phyloP scores from a whole-genome alignment of 2,888 invertebrate species.

The Agrotis segetum region DNA sequence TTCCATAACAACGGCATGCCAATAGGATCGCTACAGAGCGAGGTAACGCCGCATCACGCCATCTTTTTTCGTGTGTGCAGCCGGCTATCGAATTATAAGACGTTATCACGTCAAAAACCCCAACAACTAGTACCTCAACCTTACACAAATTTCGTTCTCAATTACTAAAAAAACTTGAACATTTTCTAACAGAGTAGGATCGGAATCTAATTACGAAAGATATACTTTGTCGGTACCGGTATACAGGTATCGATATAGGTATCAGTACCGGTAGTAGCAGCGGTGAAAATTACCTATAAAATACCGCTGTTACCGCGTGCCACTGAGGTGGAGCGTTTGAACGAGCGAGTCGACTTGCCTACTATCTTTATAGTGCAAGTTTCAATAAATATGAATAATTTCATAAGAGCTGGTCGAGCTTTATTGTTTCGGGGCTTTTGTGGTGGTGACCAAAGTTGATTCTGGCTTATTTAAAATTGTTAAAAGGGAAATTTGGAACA shows the following conservation, averaged over 20 bases:
- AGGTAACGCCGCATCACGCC: too few relatives aligned
- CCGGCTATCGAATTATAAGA: too few relatives aligned
- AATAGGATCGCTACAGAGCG: too few relatives aligned
- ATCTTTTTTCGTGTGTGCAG: too few relatives aligned
- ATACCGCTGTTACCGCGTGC: slow-evolving; percentile 33
- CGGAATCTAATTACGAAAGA: slow-evolving; percentile 50
- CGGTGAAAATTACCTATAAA: slow-evolving; percentile 48
- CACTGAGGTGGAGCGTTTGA: slow-evolving; percentile 27
- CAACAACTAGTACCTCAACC: background rate
- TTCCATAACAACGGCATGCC: too few relatives aligned
- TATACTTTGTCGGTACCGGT: background rate
- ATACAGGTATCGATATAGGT: background rate
- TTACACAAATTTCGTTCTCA: background rate
- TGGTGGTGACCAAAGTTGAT: background rate
- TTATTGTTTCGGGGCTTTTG: background rate
- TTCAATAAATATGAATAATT: background rate
- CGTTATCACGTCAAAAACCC: too few relatives aligned
- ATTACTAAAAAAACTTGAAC: slow-evolving; percentile 17
- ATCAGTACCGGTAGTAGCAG: background rate
- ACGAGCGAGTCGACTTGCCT: slow-evolving; percentile 35
- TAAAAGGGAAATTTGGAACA: background rate
- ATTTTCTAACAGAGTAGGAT: slow-evolving; percentile 16
- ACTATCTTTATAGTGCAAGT: background rate
- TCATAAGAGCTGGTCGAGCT: too few relatives aligned
- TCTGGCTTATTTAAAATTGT: background rate